Evolutionary conservation across 2,888 invertebrate genomes (phyloP), one percentile per base, ranked within the genome.

Genomic region (Caenorhabditis macrosperma): DNA sequence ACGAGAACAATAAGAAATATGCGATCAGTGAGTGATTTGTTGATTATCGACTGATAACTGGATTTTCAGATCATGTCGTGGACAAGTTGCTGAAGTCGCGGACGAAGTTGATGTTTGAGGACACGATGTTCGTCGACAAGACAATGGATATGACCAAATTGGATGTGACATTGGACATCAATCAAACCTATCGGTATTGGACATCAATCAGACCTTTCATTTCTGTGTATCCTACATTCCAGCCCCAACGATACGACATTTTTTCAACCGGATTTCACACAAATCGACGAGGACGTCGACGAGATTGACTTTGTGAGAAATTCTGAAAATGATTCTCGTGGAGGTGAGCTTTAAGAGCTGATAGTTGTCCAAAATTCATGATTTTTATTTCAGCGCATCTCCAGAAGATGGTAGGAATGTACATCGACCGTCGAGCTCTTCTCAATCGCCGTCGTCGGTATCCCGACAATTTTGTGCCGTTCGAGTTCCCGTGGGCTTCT

Each of bases 241-340:
- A 61, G 46, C 0, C 20, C 30, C 33, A 35, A 35, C 30, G 26
- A 52, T 2, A 26, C 50, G 7, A 26, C 38, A 1, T 54, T 28
- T 17, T 20, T 30, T 20, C 35, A 41, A 1, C 22, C 48, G 22
- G 66, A 66, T 6, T 66, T 54, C 44, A 54, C 66, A 7, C 66
- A 66, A 66, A 17, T 66, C 30, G 66, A 54, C n/a, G 54, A 38
- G 12, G 66, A 44, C 6, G 52, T 52, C 12, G 66, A 66, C 26
- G 66, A 66, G 33, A 44, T 54, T 7, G 54, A 54, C 54, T 41
- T 24, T 15, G 54, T 28, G 15, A 17, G 20, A 22, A 28, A 26
- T 0, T 52, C 50, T 1, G 52, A 50, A 22, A 2, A 50, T 1
- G 63, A 63, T 44, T 57, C 24, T 57, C 67, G 15, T 46, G 46